These are phyloP conservation scores for Proctacanthus coquilletti DNA, from an alignment of 1,140 invertebrate genomes.

Conservation along the genomic window DNA sequence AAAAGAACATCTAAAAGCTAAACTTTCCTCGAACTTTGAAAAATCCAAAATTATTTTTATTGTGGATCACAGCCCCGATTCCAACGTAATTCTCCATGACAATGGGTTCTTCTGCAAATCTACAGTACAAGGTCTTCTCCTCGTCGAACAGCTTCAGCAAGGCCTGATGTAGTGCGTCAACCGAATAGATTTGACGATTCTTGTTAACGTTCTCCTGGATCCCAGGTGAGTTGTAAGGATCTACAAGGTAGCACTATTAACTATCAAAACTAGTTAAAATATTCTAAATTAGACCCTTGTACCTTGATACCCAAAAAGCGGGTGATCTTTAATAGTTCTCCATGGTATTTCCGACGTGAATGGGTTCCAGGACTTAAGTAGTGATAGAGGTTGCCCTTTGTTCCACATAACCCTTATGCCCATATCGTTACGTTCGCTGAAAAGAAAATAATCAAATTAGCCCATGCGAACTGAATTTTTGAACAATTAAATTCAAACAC, in stretches of 20 bases:
- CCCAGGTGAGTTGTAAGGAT: conserved; percentile 6
- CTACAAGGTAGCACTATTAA: not conserved
- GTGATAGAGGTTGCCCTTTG: conserved; percentile 44
- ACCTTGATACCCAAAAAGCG: conserved; percentile 64
- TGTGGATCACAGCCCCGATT: conserved; percentile 62
- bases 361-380: conserved; percentile 71
- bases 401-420: conserved; percentile 66
- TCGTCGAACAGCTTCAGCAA: conserved; percentile 14
- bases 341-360: conserved; percentile 64
- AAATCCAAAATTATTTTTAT: conserved; percentile 67
- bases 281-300: conserved; percentile 8
- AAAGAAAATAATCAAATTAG: no score
- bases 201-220: conserved; percentile 26
- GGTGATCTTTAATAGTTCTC: conserved; percentile 64
- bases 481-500: not conserved
- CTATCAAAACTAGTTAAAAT: conserved; percentile 1
- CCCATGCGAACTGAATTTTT: not conserved
- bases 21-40: conserved; percentile 73
- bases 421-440: conserved; percentile 47
- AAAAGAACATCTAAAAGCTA: conserved; percentile 48
- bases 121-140: conserved; percentile 23
- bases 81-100: conserved; percentile 67
- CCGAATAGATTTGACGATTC: conserved; percentile 34
- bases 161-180: conserved; percentile 38
- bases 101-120: conserved; percentile 51